Conservation (phyloP, 2,113 vertebrate species). For the Hymenochirus boettgeri region DNA sequence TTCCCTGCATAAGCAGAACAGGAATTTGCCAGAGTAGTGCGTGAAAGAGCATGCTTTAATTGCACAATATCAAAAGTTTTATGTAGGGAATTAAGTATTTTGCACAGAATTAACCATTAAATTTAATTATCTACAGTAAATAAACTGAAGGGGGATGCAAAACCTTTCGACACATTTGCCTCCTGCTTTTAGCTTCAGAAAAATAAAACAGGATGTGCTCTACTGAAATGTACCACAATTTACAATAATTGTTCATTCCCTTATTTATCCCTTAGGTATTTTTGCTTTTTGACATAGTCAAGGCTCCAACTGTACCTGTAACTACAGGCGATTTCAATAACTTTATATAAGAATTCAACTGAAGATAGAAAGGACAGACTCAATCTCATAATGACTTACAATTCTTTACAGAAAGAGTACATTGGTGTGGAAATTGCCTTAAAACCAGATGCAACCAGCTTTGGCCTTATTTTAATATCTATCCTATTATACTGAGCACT, state of each 20-base stretch:
- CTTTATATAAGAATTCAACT: slow-evolving; percentile 22
- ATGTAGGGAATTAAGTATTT: slow-evolving; percentile 17
- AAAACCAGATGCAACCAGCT: slow-evolving; percentile 14
- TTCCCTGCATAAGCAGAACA: too few relatives aligned
- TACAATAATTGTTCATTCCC: slow-evolving; percentile 19
- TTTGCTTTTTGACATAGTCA: slow-evolving; percentile 4
- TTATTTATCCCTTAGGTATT: slow-evolving; percentile 1
- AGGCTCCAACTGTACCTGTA: slow-evolving; percentile 10
- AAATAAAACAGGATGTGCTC: background rate
- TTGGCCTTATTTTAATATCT: slow-evolving; percentile 28
- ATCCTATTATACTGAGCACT: slow-evolving; percentile 15
- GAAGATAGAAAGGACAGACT: slow-evolving; percentile 13
- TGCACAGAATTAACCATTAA: slow-evolving; percentile 21
- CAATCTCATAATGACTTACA: slow-evolving; percentile 23
- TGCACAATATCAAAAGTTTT: slow-evolving; percentile 19
- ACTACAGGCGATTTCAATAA: slow-evolving; percentile 28
- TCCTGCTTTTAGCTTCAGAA: slow-evolving; percentile 8
- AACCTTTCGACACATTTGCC: background rate
- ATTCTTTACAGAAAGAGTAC: slow-evolving; percentile 20
- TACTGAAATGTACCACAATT: background rate
- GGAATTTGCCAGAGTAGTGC: too few relatives aligned
- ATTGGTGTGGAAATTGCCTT: slow-evolving; percentile 32
- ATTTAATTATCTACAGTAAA: slow-evolving; percentile 22
- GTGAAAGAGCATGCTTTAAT: slow-evolving; percentile 2
- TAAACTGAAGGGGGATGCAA: background rate